Percentiles rank a stretch among this genome's conserved stretches.
These are phyloP conservation scores for Alcedo atthis DNA, from an alignment of 2,797 vertebrate species.

Conservation along the genomic window DNA sequence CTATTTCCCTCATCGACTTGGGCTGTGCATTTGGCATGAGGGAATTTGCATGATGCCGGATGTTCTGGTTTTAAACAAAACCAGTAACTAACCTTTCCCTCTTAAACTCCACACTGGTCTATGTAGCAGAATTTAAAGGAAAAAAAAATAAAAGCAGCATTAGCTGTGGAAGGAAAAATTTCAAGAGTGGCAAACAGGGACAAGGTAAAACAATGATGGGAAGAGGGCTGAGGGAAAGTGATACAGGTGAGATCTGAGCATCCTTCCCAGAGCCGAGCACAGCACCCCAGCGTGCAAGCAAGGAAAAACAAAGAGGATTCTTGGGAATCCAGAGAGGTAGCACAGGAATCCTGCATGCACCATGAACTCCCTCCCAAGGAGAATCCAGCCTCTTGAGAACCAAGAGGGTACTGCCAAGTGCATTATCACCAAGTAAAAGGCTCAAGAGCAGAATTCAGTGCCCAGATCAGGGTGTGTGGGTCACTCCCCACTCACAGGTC, in stretches of 20 bases:
- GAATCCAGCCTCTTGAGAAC: not conserved
- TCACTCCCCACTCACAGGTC: not conserved
- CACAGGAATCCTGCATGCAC: not conserved
- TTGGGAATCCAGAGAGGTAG: not conserved
- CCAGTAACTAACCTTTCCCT: not conserved
- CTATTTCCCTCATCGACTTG: too few relatives aligned
- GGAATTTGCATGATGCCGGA: not conserved
- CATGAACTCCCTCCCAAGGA: too few relatives aligned
- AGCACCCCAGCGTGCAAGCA: not conserved
- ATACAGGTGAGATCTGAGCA: not conserved
- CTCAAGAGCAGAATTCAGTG: not conserved
- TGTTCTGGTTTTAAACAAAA: not conserved
- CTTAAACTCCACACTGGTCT: not conserved
- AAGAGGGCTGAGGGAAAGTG: not conserved
- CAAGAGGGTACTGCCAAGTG: accelerated
- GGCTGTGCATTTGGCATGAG: too few relatives aligned
- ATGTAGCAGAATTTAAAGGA: not conserved
- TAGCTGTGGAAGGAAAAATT: not conserved
- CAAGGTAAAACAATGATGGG: not conserved
- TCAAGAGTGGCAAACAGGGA: not conserved
- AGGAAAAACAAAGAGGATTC: not conserved
- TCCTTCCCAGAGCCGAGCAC: not conserved
- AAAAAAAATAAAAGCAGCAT: too few relatives aligned
- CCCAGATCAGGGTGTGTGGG: not conserved
- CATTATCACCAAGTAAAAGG: not conserved